Conservation (phyloP, 2,888 invertebrate species). For the Chromoteleia sp. region DNA sequence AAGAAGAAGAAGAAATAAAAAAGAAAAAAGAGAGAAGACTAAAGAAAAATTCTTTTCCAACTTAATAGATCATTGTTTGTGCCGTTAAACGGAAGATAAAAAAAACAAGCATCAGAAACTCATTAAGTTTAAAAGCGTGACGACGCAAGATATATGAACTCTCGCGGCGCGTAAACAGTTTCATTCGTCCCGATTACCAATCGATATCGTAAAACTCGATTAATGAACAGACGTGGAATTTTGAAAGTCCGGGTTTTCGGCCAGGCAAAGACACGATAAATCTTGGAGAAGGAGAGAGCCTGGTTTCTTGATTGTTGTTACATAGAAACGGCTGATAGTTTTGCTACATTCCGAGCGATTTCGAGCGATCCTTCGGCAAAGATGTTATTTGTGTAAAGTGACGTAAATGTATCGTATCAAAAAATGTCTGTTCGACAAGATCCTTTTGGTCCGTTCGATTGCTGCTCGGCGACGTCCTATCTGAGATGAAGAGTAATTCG, state of each 20-base stretch:
- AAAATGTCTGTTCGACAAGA: neutral
- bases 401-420: neutral
- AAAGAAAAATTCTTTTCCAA: no score
- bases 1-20: no score
- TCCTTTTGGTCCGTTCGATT: neutral
- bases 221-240: slow-evolving; percentile 55
- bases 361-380: neutral
- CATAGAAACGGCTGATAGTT: neutral
- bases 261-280: slow-evolving; percentile 48
- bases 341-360: neutral
- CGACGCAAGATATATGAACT: slow-evolving; percentile 56
- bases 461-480: neutral
- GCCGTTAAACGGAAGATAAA: slow-evolving; percentile 31
- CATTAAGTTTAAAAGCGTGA: slow-evolving; percentile 49
- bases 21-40: no score
- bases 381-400: slow-evolving; percentile 25
- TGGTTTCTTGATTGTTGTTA: neutral
- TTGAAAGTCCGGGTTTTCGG: slow-evolving; percentile 23
- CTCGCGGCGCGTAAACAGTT: slow-evolving; percentile 48
- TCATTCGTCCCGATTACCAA: slow-evolving; percentile 36
- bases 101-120: slow-evolving; percentile 53
- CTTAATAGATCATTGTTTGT: no score
- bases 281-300: neutral
- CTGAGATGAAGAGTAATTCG: neutral
- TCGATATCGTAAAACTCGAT: slow-evolving; percentile 66